Evolutionary conservation across 1,140 invertebrate species (phyloP).

Genomic region (Papilio glaucus): DNA sequence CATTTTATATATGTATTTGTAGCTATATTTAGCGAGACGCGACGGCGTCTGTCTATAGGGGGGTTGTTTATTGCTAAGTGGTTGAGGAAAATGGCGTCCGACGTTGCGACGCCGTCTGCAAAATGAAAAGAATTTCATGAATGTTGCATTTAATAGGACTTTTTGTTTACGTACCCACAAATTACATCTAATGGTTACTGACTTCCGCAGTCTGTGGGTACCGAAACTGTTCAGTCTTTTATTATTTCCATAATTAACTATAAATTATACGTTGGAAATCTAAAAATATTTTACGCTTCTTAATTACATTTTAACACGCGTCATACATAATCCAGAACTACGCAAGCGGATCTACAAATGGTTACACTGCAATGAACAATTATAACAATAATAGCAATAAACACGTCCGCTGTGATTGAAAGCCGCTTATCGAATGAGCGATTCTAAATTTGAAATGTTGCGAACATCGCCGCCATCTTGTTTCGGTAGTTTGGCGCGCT

Average conservation of each 20-base stretch:
- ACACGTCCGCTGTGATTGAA: constrained; percentile 43
- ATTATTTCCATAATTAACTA: no score
- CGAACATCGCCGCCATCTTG: constrained; percentile 30
- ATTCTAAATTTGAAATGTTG: constrained; percentile 43
- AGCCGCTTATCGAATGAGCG: constrained; percentile 40
- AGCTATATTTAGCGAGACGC: background rate
- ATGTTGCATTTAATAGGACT: constrained; percentile 7
- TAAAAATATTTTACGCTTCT: no score
- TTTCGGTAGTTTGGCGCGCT: constrained; percentile 21
- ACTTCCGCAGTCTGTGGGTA: background rate
- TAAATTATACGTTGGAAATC: no score
- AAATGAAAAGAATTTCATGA: constrained; percentile 23
- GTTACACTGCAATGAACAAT: constrained; percentile 27
- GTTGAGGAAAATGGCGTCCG: constrained; percentile 3
- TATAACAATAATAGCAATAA: constrained; percentile 33
- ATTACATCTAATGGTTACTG: background rate
- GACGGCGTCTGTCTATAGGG: constrained; percentile 17
- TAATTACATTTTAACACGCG: no score
- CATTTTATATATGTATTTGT: background rate
- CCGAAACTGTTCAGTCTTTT: background rate
- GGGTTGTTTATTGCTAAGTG: constrained; percentile 14
- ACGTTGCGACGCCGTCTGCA: background rate
- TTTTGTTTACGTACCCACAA: background rate
- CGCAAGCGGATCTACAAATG: background rate
- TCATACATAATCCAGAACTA: background rate